These are phyloP conservation scores for Campopleginae sp. DNA, from an alignment of 2,888 invertebrate genomes.

Conservation along the genomic window DNA sequence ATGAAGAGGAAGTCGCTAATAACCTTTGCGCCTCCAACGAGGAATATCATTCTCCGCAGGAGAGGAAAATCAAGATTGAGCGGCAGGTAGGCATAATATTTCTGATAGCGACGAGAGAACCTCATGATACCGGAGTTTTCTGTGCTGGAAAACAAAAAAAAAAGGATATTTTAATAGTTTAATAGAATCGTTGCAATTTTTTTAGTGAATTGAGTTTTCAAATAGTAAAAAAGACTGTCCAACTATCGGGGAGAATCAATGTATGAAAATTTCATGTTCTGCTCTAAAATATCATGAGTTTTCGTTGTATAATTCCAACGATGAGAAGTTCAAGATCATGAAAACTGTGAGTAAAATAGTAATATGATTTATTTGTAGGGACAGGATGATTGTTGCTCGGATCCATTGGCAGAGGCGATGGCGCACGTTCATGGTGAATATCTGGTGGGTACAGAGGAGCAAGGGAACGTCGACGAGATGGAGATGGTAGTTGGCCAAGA, in stretches of 20 bases:
- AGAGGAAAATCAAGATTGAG: slow-evolving; percentile 72
- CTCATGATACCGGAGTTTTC: too few species aligned
- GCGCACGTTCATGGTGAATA: slow-evolving; percentile 80
- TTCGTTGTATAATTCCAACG: not conserved
- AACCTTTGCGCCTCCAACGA: slow-evolving; percentile 64
- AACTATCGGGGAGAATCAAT: too few species aligned
- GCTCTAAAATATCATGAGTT: too few species aligned
- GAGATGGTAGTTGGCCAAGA: slow-evolving; percentile 78
- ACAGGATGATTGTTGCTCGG: slow-evolving; percentile 69
- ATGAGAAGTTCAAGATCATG: not conserved
- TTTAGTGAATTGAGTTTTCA: too few species aligned
- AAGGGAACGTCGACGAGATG: slow-evolving; percentile 76
- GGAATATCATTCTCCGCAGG: slow-evolving; percentile 66
- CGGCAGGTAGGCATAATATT: slow-evolving; percentile 54
- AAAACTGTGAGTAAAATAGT: not conserved
- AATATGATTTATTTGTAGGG: slow-evolving; percentile 35
- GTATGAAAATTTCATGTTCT: too few species aligned
- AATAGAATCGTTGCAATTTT: too few species aligned
- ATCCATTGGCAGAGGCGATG: slow-evolving; percentile 80
- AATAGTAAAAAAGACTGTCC: too few species aligned
- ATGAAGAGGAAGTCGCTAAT: slow-evolving; percentile 61
- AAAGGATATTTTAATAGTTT: too few species aligned
- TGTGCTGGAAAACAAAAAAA: too few species aligned
- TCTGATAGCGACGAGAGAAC: not conserved
- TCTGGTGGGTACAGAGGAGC: slow-evolving; percentile 73